A percentile compares a stretch with the other conserved stretches of the same genome.
Evolutionary conservation across 2,797 vertebrate species (phyloP).

Genomic region (Orientallactaga sibirica): DNA sequence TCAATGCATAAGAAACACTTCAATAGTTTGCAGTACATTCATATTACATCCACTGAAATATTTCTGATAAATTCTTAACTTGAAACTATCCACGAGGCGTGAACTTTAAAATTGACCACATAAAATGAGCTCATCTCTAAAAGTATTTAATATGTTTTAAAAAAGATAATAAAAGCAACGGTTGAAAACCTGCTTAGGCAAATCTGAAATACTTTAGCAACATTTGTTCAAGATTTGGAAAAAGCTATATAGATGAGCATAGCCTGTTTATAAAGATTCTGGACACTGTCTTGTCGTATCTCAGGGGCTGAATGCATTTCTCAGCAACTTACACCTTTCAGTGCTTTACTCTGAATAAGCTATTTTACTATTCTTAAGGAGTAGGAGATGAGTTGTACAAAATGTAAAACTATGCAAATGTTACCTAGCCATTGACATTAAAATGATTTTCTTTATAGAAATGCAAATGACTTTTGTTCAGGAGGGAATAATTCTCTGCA

Average conservation of each 20-base stretch:
- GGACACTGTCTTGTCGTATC: accelerated
- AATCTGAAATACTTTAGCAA: neutral
- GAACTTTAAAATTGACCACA: neutral
- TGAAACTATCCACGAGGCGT: neutral
- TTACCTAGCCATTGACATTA: neutral
- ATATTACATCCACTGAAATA: neutral
- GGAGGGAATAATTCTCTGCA: neutral
- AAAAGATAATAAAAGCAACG: neutral
- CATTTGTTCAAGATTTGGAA: neutral
- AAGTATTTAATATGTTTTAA: neutral
- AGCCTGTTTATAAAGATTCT: neutral
- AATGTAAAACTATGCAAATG: neutral
- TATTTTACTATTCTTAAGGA: neutral
- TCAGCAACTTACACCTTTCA: neutral
- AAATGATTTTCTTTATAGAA: constrained; percentile 1
- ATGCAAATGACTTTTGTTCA: neutral
- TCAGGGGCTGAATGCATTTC: neutral
- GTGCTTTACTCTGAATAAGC: neutral
- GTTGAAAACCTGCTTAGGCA: neutral
- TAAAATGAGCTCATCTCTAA: neutral
- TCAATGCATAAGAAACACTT: neutral
- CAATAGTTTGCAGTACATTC: neutral
- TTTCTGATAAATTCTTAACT: neutral
- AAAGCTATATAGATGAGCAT: neutral
- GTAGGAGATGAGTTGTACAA: neutral